These are phyloP conservation scores for Rynchops niger DNA, from an alignment of 2,113 vertebrate species.

Conservation along the genomic window DNA sequence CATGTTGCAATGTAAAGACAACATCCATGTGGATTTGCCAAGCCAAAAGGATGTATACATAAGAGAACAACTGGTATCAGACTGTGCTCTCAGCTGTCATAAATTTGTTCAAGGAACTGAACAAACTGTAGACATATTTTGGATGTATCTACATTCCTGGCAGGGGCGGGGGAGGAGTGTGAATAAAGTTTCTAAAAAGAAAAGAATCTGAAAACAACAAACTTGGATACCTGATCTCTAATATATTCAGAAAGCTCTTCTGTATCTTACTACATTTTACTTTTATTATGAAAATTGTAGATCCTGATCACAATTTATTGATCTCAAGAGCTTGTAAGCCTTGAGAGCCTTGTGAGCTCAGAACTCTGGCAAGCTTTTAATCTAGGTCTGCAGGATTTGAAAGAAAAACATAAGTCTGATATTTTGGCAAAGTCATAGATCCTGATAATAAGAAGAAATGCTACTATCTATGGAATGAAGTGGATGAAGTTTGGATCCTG, in stretches of 20 bases:
- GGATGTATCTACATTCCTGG: neutral
- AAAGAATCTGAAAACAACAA: neutral
- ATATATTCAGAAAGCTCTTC: neutral
- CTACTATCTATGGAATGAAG: neutral
- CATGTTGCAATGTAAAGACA: neutral
- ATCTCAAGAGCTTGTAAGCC: neutral
- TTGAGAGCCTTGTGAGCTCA: neutral
- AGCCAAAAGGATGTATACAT: neutral
- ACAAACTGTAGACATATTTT: neutral
- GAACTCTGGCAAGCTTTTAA: neutral
- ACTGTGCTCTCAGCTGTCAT: neutral
- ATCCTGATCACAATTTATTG: neutral
- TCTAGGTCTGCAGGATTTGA: neutral
- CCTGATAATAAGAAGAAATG: neutral
- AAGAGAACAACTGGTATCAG: neutral
- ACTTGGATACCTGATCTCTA: neutral
- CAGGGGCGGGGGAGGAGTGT: no score
- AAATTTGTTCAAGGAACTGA: neutral
- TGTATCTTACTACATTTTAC: neutral
- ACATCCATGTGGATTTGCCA: neutral
- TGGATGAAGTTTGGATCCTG: neutral
- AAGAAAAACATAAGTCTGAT: neutral
- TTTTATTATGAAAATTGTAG: neutral
- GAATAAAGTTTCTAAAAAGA: neutral
- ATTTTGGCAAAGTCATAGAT: neutral